These are phyloP conservation scores for Entomobrya proxima DNA, from an alignment of 2,888 invertebrate genomes.

Conservation along the genomic window DNA sequence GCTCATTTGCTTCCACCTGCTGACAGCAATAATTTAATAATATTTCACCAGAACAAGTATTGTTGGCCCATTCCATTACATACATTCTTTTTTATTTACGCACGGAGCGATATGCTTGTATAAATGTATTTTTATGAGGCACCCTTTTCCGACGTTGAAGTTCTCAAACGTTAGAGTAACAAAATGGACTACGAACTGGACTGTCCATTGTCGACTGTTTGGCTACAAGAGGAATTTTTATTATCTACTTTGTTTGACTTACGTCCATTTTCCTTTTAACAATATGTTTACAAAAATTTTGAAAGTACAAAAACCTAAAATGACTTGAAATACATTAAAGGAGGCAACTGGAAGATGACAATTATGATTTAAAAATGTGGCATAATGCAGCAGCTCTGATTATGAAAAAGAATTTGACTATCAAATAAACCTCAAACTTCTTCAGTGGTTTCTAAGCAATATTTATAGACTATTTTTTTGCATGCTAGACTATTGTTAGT, in stretches of 20 bases:
- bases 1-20: conserved; percentile 66
- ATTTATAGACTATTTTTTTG: too few species aligned
- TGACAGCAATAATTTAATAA: conserved; percentile 66
- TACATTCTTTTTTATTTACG: conserved; percentile 20
- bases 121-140: not conserved
- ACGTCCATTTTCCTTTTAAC: conserved; percentile 44
- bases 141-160: conserved; percentile 1
- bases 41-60: conserved; percentile 61
- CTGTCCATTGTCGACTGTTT: conserved; percentile 60
- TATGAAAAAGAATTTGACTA: too few species aligned
- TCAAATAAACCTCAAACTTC: too few species aligned
- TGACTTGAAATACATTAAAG: not conserved
- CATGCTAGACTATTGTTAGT: too few species aligned
- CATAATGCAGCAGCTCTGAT: too few species aligned
- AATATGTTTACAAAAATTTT: conserved; percentile 52
- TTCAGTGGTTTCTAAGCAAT: too few species aligned
- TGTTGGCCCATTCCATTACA: conserved; percentile 47
- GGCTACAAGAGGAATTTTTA: conserved; percentile 72
- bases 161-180: not conserved
- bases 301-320: conserved; percentile 16
- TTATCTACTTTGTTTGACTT: conserved; percentile 61
- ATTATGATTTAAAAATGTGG: too few species aligned
- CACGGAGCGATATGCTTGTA: too few species aligned
- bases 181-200: conserved; percentile 17
- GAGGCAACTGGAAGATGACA: not conserved